Base-by-base conservation (phyloP, 2,888 invertebrate genomes). In the Acronicta psi region DNA sequence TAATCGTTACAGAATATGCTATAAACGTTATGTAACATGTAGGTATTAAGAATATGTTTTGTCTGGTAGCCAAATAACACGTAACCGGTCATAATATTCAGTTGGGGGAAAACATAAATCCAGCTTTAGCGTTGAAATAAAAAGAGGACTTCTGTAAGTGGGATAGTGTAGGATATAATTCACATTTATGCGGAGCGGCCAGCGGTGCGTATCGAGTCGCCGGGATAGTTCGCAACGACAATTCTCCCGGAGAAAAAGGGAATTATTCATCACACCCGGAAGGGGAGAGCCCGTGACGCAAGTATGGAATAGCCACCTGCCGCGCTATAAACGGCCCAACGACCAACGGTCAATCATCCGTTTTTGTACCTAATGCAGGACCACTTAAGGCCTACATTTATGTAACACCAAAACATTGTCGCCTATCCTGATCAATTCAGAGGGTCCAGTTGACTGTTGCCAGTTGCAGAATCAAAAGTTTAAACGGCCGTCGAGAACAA, bases 221-320 rank as follows among this genome's bases (percentile, higher is more conserved):
- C 86, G 85, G 86, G 87, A 89, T 90, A 91, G 90, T 92, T 92
- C 90, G 87, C 91, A 91, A 91, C 90, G 92, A 94, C 93, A 91
- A 91, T 93, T 89, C 87, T 88, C 88, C 82, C 87, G 83, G 87
- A 92, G 92, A 92, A 91, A 92, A 93, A 92, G 90, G 89, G 93
- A 93, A 94, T 94, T 93, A 94, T 94, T 94, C 93, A 94, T 93
- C 93, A 91, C 93, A 93, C 94, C 93, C 94, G 94, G 94, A 94
- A 94, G 93, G 93, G 94, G 93, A 93, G 93, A 93, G 89, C 81
- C 88, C 89, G 87, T 93, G 94, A 93, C 93, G 94, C 93, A 93
- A 94, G 91, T 87, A 88, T 88, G 88, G 92, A 90, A 91, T 90
- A 88, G 90, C 91, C 91, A 89, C 87, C 87, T 86, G 87, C 82